phyloP scores from a whole-genome alignment of 2,113 vertebrate genomes.

The Xerus inauris region DNA sequence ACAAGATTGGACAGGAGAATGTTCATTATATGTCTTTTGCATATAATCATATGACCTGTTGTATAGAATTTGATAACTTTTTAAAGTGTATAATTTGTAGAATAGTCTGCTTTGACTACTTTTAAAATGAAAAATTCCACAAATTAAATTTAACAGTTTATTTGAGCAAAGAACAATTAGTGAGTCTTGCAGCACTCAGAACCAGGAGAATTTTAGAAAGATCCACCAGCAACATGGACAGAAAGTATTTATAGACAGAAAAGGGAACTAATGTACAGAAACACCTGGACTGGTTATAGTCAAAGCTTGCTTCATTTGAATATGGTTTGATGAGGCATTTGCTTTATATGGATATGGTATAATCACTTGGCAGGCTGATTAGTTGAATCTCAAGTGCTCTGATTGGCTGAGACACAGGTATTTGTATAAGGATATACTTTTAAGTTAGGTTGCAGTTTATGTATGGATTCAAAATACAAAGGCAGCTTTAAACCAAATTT shows the following conservation, averaged over 20 bases:
- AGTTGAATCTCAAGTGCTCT: neutral
- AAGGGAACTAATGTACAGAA: neutral
- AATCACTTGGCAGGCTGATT: neutral
- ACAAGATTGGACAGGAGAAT: neutral
- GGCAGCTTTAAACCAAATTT: neutral
- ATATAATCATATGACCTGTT: neutral
- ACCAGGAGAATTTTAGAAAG: neutral
- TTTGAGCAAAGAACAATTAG: neutral
- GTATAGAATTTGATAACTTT: neutral
- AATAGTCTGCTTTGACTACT: neutral
- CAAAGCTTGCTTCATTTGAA: neutral
- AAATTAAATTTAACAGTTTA: neutral
- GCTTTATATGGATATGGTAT: neutral
- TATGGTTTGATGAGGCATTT: neutral
- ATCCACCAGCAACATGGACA: neutral
- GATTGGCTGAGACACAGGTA: neutral
- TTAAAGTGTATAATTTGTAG: neutral
- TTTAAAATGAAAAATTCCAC: neutral
- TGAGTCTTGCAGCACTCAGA: neutral
- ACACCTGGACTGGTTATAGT: neutral
- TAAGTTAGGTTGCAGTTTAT: neutral
- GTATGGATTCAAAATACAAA: neutral
- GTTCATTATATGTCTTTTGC: neutral
- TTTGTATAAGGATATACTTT: neutral
- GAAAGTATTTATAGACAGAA: neutral